Conservation (phyloP, 2,888 invertebrate genomes). For the Muschampia plurimacula region DNA sequence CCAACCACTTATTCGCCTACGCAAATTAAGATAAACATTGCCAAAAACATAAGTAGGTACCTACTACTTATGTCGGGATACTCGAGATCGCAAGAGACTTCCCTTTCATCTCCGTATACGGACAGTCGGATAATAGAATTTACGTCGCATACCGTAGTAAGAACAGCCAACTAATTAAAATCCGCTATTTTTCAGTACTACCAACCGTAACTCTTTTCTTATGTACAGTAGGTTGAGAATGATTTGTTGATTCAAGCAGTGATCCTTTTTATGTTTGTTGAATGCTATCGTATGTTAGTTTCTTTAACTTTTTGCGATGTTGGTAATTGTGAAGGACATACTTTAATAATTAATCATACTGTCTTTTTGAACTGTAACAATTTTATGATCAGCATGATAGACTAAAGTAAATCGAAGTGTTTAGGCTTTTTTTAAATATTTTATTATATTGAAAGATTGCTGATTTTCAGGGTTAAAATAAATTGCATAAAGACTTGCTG, state of each 20-base stretch:
- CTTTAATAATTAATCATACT: slow-evolving; percentile 31
- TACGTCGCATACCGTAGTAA: slow-evolving; percentile 71
- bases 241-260: not conserved
- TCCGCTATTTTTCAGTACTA: not conserved
- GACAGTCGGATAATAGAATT: slow-evolving; percentile 57
- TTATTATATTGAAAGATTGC: no score
- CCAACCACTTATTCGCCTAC: not conserved
- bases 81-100: slow-evolving; percentile 54
- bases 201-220: not conserved
- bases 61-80: slow-evolving; percentile 40
- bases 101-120: slow-evolving; percentile 64
- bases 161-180: slow-evolving; percentile 48
- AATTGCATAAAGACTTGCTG: no score
- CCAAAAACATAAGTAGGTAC: slow-evolving; percentile 42
- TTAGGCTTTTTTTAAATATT: no score
- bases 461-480: no score
- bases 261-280: slow-evolving; percentile 21
- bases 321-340: slow-evolving; percentile 47
- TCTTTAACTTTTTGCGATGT: slow-evolving; percentile 46
- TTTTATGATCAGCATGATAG: no score
- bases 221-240: slow-evolving; percentile 13
- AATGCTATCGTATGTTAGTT: slow-evolving; percentile 30
- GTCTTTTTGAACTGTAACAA: no score
- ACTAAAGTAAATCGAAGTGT: no score
- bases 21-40: slow-evolving; percentile 35